These are phyloP conservation scores for Tetragnatha versicolor DNA, from an alignment of 1,140 invertebrate genomes.

Conservation along the genomic window DNA sequence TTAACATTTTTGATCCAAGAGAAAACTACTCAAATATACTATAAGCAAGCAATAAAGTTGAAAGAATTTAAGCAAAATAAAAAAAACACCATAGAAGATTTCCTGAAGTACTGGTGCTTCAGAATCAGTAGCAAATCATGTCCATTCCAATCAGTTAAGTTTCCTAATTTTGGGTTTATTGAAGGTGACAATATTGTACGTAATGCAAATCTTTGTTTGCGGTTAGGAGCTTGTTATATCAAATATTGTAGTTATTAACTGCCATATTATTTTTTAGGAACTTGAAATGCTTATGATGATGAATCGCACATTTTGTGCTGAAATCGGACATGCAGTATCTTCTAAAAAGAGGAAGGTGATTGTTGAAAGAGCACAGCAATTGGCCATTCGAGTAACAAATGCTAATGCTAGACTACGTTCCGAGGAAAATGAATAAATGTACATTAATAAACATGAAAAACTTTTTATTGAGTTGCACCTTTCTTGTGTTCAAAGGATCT, in stretches of 20 bases:
- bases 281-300: constrained; percentile 99
- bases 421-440: constrained; percentile 93
- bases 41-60: too few relatives aligned
- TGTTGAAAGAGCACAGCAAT: constrained; percentile 94
- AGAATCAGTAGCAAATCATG: too few relatives aligned
- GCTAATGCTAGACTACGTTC: constrained; percentile 92
- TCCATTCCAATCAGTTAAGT: too few relatives aligned
- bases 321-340: constrained; percentile 96
- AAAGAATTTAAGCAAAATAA: too few relatives aligned
- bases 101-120: too few relatives aligned
- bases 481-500: not conserved
- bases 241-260: not conserved
- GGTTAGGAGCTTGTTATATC: too few relatives aligned
- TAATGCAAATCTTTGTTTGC: too few relatives aligned
- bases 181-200: too few relatives aligned
- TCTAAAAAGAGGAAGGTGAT: constrained; percentile 96
- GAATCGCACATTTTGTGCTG: constrained; percentile 95
- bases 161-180: too few relatives aligned
- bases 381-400: constrained; percentile 95
- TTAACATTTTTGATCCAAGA: too few relatives aligned
- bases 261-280: constrained; percentile 74
- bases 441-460: constrained; percentile 9
- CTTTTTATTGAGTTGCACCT: not conserved
- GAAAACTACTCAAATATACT: too few relatives aligned
- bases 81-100: too few relatives aligned